Conservation (phyloP, 2,113 vertebrate species). For the Scomber scombrus region DNA sequence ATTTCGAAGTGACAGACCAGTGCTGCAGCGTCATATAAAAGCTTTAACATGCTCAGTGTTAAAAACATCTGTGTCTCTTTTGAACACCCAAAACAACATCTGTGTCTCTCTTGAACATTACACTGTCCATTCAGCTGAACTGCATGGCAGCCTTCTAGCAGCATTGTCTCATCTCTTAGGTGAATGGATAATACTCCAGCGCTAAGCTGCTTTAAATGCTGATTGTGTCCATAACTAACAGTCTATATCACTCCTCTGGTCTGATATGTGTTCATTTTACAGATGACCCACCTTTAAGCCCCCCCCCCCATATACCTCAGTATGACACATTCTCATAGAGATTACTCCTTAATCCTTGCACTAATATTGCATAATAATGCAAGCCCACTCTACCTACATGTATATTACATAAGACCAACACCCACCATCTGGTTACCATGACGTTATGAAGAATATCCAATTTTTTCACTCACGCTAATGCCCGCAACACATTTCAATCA, state of each 20-base stretch:
- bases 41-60: neutral
- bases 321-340: slow-evolving; percentile 22
- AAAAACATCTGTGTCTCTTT: neutral
- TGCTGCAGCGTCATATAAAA: neutral
- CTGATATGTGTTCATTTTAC: slow-evolving; percentile 4
- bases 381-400: slow-evolving; percentile 23
- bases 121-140: neutral
- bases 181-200: neutral
- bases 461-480: neutral
- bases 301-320: slow-evolving; percentile 22
- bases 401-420: slow-evolving; percentile 38
- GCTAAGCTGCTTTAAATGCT: slow-evolving; percentile 42
- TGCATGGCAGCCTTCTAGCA: neutral
- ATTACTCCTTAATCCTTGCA: slow-evolving; percentile 55
- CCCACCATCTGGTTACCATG: slow-evolving; percentile 59
- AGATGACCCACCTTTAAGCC: slow-evolving; percentile 29
- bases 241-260: slow-evolving; percentile 1
- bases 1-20: neutral
- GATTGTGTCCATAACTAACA: slow-evolving; percentile 12
- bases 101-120: neutral
- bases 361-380: slow-evolving; percentile 48
- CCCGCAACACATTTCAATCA: neutral
- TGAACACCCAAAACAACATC: neutral
- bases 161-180: neutral
- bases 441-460: slow-evolving; percentile 9